Evolutionary conservation across 2,888 invertebrate genomes (phyloP), one percentile per base, ranked within the genome.

Genomic region (Ditula angustiorana): DNA sequence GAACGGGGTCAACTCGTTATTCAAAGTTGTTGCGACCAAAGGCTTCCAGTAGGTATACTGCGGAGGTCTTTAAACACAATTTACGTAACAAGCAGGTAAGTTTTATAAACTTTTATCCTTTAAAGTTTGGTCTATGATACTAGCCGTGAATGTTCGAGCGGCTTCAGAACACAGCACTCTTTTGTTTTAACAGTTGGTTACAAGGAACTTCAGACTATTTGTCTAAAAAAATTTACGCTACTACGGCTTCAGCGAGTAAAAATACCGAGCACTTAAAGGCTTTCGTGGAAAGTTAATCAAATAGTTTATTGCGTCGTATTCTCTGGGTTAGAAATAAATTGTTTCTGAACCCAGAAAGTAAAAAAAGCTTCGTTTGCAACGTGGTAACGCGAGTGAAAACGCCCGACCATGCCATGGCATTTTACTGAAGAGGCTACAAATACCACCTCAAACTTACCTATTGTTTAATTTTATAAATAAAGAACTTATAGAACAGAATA

Each of bases 1-100:
- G 26, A 59, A 64, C 52, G 46, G 53, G 64, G 64, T 64, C 64
- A 59, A 64, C 64, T 64, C 64, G 58, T 59, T 64, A 64, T 57
- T 59, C 35, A 58, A 35, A 64, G 53, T 64, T 63, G 44, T 63
- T 57, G 30, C 63, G 50, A 23, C 58, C 37, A 53, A 64, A 58
- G 58, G 64, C 58, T 53, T 64, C 46, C 58, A 63, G 58, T 44
- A n/a, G n/a, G n/a, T n/a, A n/a, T n/a, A 30, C 49, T 52, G 50
- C 26, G 63, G 41, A 56, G 57, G 19, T 50, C n/a, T 63, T 63
- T 52, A 58, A 58, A 63, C 57, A 58, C 57, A 63, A 58, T 63
- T 52, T 63, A 63, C 50, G 50, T 52, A 24, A 33, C 63, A 53
- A 59, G 58, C 52, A 59, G 58, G 52, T 49, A 35, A 49, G 37